phyloP scores from a whole-genome alignment of 2,888 invertebrate species.

The Erebia aethiops region DNA sequence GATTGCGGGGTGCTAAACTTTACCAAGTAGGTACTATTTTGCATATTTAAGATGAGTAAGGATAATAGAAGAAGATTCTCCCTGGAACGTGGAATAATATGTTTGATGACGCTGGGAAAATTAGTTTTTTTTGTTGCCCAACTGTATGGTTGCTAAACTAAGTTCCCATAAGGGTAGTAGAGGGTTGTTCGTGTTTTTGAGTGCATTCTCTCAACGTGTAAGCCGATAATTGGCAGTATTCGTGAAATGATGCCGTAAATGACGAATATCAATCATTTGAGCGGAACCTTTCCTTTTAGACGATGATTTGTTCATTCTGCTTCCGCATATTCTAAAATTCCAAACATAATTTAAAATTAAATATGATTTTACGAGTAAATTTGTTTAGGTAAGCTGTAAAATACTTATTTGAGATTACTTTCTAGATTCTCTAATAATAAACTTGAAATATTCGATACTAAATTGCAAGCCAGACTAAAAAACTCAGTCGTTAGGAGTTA shows the following conservation, averaged over 20 bases:
- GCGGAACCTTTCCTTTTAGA: constrained; percentile 12
- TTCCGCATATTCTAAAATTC: constrained; percentile 7
- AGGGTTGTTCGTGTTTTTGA: constrained; percentile 40
- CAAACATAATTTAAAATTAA: background rate
- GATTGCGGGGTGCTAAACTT: too few relatives aligned
- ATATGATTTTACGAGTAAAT: too few relatives aligned
- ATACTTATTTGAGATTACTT: background rate
- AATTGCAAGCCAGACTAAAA: too few relatives aligned
- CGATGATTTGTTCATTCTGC: constrained; percentile 5
- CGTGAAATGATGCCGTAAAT: constrained; percentile 36
- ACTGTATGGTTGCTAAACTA: constrained; percentile 3
- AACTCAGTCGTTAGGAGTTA: too few relatives aligned
- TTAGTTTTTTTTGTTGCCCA: background rate
- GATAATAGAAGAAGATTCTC: too few relatives aligned
- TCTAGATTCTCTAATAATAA: too few relatives aligned
- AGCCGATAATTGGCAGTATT: constrained; percentile 40
- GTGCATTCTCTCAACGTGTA: constrained; percentile 51
- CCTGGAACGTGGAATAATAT: too few relatives aligned
- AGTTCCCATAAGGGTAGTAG: constrained; percentile 1
- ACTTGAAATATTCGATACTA: too few relatives aligned
- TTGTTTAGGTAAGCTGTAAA: background rate
- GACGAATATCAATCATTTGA: constrained; percentile 30
- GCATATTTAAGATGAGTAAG: too few relatives aligned
- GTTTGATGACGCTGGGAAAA: too few relatives aligned
- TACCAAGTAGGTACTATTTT: too few relatives aligned